Base-by-base conservation (phyloP, 2,888 invertebrate species). In the Drosophila pegasa region DNA sequence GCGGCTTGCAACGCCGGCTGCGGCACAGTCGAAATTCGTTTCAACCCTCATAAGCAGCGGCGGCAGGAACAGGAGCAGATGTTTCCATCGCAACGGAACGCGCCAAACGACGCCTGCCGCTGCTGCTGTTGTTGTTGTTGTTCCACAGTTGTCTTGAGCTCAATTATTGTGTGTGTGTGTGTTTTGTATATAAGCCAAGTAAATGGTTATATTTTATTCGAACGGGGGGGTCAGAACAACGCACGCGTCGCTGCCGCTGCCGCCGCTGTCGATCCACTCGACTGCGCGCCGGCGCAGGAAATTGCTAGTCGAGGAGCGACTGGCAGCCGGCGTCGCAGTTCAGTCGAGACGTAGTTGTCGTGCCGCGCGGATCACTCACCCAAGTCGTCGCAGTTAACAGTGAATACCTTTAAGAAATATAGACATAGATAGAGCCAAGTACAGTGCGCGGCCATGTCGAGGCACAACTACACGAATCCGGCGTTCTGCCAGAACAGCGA, bases 401-500 rank as follows among this genome's bases (percentile, higher is more conserved):
- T 71, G 59, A 60, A 27, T 14, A 48, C 64, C 48, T 20, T 14
- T 12, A 8, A 50, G 18, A 29, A 14, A 31, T n/a, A 16, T 40
- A 14, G 14, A 31, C 25, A 16, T 40, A 14, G 27, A 22, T 7
- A 12, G 14, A 9, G 14, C 14, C 9, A 25, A 67, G 69, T 84
- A 84, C 72, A 85, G 82, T 79, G 72, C 65, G 41, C 62, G 38
- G 56, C 10, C 48, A 92, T 92, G 92, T 92, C 92, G 25, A 89
- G 89, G 58, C 92, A 92, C 65, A 92, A 95, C 82, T 96, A 96
- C 86, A 95, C 95, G 7, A 96, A 96, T 90, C 96, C 96, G 57
- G 96, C 96, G 0, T 96, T 96, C 89, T 96, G 96, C 89, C 94
- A 95, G 29, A 95, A 96, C 92, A 96, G 96, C 89, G 96, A 96